Conservation (phyloP, 2,888 invertebrate genomes). For the Lycaena phlaeas region DNA sequence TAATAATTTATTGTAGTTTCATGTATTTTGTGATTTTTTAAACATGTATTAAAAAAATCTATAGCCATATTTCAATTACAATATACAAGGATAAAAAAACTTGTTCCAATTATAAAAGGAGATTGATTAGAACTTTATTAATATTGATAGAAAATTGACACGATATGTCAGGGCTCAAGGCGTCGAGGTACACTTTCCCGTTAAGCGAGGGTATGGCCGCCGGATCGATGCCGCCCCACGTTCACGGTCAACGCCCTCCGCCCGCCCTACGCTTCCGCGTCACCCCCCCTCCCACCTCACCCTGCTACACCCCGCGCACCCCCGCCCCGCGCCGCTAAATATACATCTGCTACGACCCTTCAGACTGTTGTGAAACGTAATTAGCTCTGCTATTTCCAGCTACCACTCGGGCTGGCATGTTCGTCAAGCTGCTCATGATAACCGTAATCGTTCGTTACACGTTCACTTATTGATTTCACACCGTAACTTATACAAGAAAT, state of each 20-base stretch:
- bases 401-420: conserved; percentile 31
- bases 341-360: conserved; percentile 55
- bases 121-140: too few relatives aligned
- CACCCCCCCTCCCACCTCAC: conserved; percentile 35
- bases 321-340: conserved; percentile 42
- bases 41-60: too few relatives aligned
- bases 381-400: conserved; percentile 61
- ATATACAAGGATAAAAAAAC: too few relatives aligned
- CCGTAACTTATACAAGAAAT: too few relatives aligned
- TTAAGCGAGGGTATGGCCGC: conserved; percentile 71
- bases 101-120: too few relatives aligned
- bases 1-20: too few relatives aligned
- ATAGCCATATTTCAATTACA: too few relatives aligned
- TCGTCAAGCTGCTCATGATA: conserved; percentile 23
- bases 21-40: too few relatives aligned
- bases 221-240: conserved; percentile 67
- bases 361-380: conserved; percentile 62
- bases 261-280: conserved; percentile 71
- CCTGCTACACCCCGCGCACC: conserved; percentile 27
- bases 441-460: not conserved
- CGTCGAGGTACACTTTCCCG: conserved; percentile 30
- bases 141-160: not conserved
- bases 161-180: not conserved
- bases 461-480: conserved; percentile 1
- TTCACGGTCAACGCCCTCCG: conserved; percentile 73